Evolutionary conservation across 2,888 invertebrate species (phyloP).

Genomic region (Hydriomena furcata): DNA sequence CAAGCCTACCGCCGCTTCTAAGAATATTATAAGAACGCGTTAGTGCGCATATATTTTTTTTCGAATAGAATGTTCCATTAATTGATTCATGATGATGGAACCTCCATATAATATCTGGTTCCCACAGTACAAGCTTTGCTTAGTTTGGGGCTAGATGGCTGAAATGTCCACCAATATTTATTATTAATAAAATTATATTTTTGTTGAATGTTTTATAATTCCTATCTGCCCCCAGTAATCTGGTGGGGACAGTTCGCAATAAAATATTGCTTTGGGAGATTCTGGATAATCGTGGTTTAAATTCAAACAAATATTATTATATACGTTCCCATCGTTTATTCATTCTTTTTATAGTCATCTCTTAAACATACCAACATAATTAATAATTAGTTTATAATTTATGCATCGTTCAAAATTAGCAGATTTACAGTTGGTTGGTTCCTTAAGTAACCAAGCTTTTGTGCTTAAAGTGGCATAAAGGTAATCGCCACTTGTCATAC

Average conservation of each 20-base stretch:
- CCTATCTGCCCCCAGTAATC: background rate
- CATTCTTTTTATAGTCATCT: conserved; percentile 22
- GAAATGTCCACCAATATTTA: too few relatives aligned
- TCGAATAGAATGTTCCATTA: too few relatives aligned
- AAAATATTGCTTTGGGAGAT: background rate
- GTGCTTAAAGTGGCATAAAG: background rate
- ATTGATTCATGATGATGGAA: too few relatives aligned
- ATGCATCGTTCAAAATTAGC: conserved; percentile 35
- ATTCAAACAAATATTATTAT: conserved; percentile 9
- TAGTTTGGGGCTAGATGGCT: too few relatives aligned
- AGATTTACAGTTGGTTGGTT: background rate
- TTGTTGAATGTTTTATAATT: too few relatives aligned
- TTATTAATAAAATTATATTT: too few relatives aligned
- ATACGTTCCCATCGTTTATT: conserved; percentile 27
- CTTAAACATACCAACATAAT: conserved; percentile 16
- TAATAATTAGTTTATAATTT: conserved; percentile 16
- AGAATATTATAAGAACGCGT: too few relatives aligned
- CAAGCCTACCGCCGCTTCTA: too few relatives aligned
- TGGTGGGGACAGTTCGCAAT: background rate
- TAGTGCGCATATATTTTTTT: too few relatives aligned
- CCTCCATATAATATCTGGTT: too few relatives aligned
- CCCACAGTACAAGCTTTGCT: too few relatives aligned
- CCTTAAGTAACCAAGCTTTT: conserved; percentile 4
- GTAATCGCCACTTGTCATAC: too few relatives aligned
- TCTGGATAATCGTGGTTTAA: background rate